Evolutionary conservation across 2,113 vertebrate species (phyloP).

Genomic region (Malurus alboscapulatus): DNA sequence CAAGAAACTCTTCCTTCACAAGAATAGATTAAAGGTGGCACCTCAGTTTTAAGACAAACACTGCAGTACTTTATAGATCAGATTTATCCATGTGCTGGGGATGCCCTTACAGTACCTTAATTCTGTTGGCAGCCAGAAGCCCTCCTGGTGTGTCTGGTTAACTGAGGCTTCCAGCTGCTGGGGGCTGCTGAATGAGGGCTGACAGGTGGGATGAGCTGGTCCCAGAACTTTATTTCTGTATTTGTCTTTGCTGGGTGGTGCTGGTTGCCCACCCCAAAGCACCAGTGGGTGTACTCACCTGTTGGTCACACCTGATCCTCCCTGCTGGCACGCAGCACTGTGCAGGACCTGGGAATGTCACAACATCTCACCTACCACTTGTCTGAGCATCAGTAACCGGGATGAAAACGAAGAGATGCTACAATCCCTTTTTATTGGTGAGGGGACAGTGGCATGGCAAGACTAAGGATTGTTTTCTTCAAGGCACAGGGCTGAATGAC

Average conservation of each 20-base stretch:
- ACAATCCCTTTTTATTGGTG: not conserved
- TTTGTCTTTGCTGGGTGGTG: not conserved
- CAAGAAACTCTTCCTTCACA: not conserved
- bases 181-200: not conserved
- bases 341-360: not conserved
- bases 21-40: not conserved
- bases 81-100: fast-evolving
- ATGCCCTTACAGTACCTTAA: fast-evolving
- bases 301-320: not conserved
- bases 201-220: not conserved
- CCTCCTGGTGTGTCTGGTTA: not conserved
- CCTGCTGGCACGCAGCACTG: fast-evolving
- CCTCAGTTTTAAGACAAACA: not conserved
- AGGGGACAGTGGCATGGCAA: not conserved
- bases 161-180: not conserved
- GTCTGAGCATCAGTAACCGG: not conserved
- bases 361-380: not conserved
- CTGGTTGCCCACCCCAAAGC: not conserved
- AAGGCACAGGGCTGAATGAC: not conserved
- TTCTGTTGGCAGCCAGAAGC: not conserved
- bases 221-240: not conserved
- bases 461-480: not conserved
- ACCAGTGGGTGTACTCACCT: not conserved
- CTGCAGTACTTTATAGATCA: not conserved
- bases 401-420: not conserved